A percentile compares a stretch with the other conserved stretches of the same genome.
Evolutionary conservation across 2,113 vertebrate genomes (phyloP).

Genomic region (mouse (Mus musculus)): GRCm39 chrX:107752501-107753000

Average conservation of each 20-base stretch:
- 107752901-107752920: constrained; percentile 1
- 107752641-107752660: not conserved
- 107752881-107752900: not conserved
- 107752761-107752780: not conserved
- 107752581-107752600: no score
- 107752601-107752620: no score
- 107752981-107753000: not conserved
- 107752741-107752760: not conserved
- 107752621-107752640: no score
- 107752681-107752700: not conserved
- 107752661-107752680: not conserved
- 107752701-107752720: not conserved
- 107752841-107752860: not conserved
- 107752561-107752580: no score
- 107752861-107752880: not conserved
- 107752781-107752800: not conserved
- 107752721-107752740: not conserved
- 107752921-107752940: not conserved
- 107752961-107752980: not conserved
- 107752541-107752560: no score
- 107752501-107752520: no score
- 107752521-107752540: no score
- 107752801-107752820: not conserved
- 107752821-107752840: not conserved
- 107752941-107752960: not conserved